phyloP scores from a whole-genome alignment of 1,140 invertebrate species.

The Zaprionus tsacasi region DNA sequence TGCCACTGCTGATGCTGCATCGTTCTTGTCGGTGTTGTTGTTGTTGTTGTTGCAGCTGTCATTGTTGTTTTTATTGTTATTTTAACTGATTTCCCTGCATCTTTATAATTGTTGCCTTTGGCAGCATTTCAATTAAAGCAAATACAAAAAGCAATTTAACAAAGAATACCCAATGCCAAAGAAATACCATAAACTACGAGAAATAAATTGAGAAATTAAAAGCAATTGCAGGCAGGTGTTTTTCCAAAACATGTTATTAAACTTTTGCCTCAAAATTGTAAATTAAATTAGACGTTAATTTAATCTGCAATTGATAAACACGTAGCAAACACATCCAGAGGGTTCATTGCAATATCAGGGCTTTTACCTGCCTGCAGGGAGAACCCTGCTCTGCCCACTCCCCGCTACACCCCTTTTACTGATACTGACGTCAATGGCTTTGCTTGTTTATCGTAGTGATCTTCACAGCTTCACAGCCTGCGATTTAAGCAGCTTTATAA shows the following conservation, averaged over 20 bases:
- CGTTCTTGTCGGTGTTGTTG: conserved; percentile 21
- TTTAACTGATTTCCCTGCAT: conserved; percentile 59
- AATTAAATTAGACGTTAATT: conserved; percentile 72
- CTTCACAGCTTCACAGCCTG: conserved; percentile 54
- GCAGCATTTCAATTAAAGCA: conserved; percentile 36
- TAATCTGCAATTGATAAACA: conserved; percentile 70
- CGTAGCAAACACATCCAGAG: conserved; percentile 5
- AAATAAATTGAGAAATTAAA: no score
- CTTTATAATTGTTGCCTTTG: conserved; percentile 34
- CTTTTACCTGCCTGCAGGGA: conserved; percentile 40
- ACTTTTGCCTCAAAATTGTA: conserved; percentile 43
- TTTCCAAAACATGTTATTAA: conserved; percentile 27
- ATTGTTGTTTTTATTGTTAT: conserved; percentile 31
- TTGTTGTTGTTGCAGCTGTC: conserved; percentile 31
- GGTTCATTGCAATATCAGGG: conserved; percentile 46
- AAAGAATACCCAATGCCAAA: no score
- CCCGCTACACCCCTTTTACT: not conserved
- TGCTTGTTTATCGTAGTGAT: conserved; percentile 31
- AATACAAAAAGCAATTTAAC: not conserved
- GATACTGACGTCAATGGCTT: conserved; percentile 61
- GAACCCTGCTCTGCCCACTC: conserved; percentile 10
- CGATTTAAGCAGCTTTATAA: conserved; percentile 67
- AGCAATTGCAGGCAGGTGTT: not conserved
- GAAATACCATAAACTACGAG: no score
- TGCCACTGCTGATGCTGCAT: not conserved